Conservation (phyloP, 2,888 invertebrate genomes). For the Amiota communis region DNA sequence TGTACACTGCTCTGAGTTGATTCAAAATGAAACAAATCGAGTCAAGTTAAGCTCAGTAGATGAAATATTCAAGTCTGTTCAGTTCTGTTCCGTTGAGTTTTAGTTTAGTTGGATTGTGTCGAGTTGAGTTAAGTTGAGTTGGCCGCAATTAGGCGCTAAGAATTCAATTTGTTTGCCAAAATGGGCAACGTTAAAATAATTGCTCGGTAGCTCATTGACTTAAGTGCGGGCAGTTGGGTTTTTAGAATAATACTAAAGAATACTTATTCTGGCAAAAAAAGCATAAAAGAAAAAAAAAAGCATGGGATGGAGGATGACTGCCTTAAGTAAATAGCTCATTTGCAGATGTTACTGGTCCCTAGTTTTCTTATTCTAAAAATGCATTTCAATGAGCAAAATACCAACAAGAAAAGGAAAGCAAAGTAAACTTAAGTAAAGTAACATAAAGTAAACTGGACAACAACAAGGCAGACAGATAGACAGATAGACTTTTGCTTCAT, state of each 20-base stretch:
- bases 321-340: slow-evolving; percentile 21
- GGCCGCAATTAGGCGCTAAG: slow-evolving; percentile 62
- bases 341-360: background rate
- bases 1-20: no score
- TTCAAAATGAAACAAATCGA: no score
- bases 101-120: slow-evolving; percentile 21
- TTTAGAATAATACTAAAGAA: no score
- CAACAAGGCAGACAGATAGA: background rate
- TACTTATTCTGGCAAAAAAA: background rate
- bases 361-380: background rate
- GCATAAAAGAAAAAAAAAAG: background rate
- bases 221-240: slow-evolving; percentile 6
- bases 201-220: slow-evolving; percentile 40
- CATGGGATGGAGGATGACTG: background rate
- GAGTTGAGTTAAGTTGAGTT: slow-evolving; percentile 48
- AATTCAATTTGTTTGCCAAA: slow-evolving; percentile 61
- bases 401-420: background rate
- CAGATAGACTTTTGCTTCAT: slow-evolving; percentile 9
- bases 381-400: background rate
- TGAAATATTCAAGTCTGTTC: no score
- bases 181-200: slow-evolving; percentile 57
- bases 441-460: background rate
- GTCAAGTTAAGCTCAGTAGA: no score
- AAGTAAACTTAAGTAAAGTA: no score
- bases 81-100: background rate